A percentile compares a stretch with the other conserved stretches of the same genome.
Conservation (phyloP, 2,113 vertebrate genomes). For the Etia nguti region DNA sequence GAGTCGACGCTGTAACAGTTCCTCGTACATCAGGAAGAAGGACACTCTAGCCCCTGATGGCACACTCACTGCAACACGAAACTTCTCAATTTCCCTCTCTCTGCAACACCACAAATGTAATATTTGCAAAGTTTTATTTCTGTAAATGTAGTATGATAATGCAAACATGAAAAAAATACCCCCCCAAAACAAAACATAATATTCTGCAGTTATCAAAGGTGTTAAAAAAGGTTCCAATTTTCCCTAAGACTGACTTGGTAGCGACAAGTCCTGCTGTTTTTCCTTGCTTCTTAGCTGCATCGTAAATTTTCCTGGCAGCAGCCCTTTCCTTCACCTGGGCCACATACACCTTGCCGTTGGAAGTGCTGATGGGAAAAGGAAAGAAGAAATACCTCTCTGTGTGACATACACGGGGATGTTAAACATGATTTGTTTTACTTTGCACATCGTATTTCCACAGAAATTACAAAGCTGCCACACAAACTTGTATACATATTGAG, state of each 20-base stretch:
- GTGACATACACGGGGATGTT: slow-evolving; percentile 6
- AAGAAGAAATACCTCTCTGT: slow-evolving; percentile 36
- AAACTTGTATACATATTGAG: slow-evolving; percentile 28
- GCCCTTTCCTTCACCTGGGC: slow-evolving; percentile 80
- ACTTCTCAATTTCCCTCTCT: slow-evolving; percentile 79
- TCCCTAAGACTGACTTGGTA: slow-evolving; percentile 72
- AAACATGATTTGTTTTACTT: background rate
- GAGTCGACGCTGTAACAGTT: slow-evolving; percentile 73
- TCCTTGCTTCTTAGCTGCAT: slow-evolving; percentile 76
- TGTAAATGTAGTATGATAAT: background rate
- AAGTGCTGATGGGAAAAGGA: slow-evolving; percentile 63
- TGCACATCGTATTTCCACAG: background rate
- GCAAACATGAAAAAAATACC: fast-evolving
- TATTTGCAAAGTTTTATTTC: background rate
- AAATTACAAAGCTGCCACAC: slow-evolving; percentile 11
- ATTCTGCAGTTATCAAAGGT: background rate
- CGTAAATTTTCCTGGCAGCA: slow-evolving; percentile 83
- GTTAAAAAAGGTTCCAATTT: background rate
- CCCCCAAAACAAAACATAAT: background rate
- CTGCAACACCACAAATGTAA: slow-evolving; percentile 28
- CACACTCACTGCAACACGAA: slow-evolving; percentile 75
- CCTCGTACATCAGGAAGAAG: slow-evolving; percentile 76
- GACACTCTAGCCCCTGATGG: slow-evolving; percentile 63
- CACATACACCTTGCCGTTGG: slow-evolving; percentile 73
- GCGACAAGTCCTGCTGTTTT: slow-evolving; percentile 80